A percentile compares a stretch with the other conserved stretches of the same genome.
Conservation (phyloP, 2,888 invertebrate species). For the Choristoneura rosaceana region DNA sequence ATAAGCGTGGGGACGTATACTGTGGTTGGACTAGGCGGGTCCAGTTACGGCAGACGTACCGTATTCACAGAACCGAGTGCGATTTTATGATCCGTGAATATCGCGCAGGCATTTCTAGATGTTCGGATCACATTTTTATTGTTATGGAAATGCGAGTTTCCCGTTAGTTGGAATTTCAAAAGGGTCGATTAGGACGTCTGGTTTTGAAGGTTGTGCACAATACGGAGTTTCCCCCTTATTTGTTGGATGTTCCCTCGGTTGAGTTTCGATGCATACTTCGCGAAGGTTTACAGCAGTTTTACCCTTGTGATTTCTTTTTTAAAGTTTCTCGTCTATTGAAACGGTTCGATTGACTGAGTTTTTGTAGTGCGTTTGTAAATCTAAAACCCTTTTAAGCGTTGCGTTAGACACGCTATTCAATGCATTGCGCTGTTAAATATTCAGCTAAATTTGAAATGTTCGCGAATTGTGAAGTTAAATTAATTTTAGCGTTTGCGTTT, state of each 20-base stretch:
- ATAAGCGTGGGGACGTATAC: constrained; percentile 57
- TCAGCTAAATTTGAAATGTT: constrained; percentile 7
- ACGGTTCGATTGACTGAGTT: constrained; percentile 70
- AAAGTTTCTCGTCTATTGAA: constrained; percentile 64
- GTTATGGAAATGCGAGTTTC: constrained; percentile 85
- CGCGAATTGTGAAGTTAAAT: constrained; percentile 21
- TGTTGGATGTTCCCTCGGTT: constrained; percentile 71
- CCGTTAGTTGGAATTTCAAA: constrained; percentile 85
- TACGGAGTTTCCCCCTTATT: constrained; percentile 74
- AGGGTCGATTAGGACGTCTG: constrained; percentile 85
- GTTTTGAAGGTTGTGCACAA: constrained; percentile 83
- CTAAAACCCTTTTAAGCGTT: constrained; percentile 5
- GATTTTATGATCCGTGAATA: constrained; percentile 86
- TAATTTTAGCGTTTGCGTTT: constrained; percentile 26
- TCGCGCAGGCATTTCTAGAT: constrained; percentile 84
- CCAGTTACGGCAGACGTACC: constrained; percentile 73
- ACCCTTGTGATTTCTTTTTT: constrained; percentile 62
- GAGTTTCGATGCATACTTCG: constrained; percentile 67
- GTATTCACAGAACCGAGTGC: constrained; percentile 71
- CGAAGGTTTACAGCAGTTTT: constrained; percentile 69
- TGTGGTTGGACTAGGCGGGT: constrained; percentile 61
- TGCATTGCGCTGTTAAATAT: background rate
- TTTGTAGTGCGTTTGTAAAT: constrained; percentile 35
- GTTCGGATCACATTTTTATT: constrained; percentile 85
- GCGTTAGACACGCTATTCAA: background rate